A percentile compares a stretch with the other conserved stretches of the same genome.
These are phyloP conservation scores for Pseudanteris insignis DNA, from an alignment of 2,888 invertebrate genomes.

Conservation along the genomic window DNA sequence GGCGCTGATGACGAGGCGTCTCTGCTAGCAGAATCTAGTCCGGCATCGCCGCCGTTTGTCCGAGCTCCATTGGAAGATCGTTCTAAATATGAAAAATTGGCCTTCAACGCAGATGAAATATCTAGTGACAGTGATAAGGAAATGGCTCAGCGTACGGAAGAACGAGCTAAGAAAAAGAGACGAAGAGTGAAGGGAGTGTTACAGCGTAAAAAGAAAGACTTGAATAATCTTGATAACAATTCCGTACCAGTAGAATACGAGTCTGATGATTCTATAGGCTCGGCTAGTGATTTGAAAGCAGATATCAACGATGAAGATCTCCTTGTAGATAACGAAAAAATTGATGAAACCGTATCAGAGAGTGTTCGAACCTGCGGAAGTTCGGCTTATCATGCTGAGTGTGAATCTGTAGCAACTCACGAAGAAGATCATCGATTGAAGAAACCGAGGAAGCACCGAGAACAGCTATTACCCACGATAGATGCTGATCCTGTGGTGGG, in stretches of 20 bases:
- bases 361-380: slow-evolving; percentile 75
- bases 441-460: slow-evolving; percentile 64
- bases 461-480: slow-evolving; percentile 53
- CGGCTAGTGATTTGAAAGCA: slow-evolving; percentile 75
- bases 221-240: slow-evolving; percentile 39
- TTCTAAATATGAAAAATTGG: slow-evolving; percentile 80
- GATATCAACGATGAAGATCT: slow-evolving; percentile 63
- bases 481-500: slow-evolving; percentile 70
- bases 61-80: slow-evolving; percentile 76
- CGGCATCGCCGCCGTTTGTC: slow-evolving; percentile 69
- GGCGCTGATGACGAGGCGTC: slow-evolving; percentile 65
- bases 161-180: slow-evolving; percentile 63
- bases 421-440: slow-evolving; percentile 70
- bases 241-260: slow-evolving; percentile 64
- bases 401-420: slow-evolving; percentile 75
- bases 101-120: slow-evolving; percentile 70
- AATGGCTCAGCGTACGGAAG: slow-evolving; percentile 58
- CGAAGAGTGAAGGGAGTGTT: slow-evolving; percentile 55
- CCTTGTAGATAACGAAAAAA: slow-evolving; percentile 53
- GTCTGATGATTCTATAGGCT: slow-evolving; percentile 77
- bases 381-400: slow-evolving; percentile 78
- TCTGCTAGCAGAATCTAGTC: slow-evolving; percentile 61
- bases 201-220: slow-evolving; percentile 50
- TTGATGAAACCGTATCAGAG: slow-evolving; percentile 72
- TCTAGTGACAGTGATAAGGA: slow-evolving; percentile 68